phyloP scores from a whole-genome alignment of 2,797 vertebrate species.

The Catostomus latipinnis region DNA sequence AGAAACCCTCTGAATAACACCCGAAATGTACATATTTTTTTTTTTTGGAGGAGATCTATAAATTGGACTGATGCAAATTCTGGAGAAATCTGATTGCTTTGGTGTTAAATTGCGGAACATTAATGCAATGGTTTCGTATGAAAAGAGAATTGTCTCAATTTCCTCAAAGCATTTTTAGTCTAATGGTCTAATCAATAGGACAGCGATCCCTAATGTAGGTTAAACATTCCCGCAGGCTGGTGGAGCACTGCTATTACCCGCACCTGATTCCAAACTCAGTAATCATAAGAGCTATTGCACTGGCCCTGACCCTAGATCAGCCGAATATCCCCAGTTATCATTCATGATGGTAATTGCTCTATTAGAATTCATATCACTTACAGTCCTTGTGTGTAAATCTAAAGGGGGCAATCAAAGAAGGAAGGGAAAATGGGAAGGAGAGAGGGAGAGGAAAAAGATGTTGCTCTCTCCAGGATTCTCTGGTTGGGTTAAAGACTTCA shows the following conservation, averaged over 20 bases:
- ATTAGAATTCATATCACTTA: constrained; percentile 39
- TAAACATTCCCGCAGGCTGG: constrained; percentile 36
- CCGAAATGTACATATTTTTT: not conserved
- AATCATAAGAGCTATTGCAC: constrained; percentile 39
- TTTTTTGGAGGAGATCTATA: not conserved
- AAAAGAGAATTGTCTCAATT: constrained; percentile 45
- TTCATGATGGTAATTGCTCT: constrained; percentile 48
- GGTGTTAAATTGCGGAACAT: constrained; percentile 22
- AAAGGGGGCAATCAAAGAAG: constrained; percentile 28
- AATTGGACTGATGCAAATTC: constrained; percentile 12
- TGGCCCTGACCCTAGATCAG: constrained; percentile 40
- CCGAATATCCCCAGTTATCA: constrained; percentile 36
- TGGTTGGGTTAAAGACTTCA: too few relatives aligned
- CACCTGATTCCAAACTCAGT: constrained; percentile 29
- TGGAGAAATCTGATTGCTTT: constrained; percentile 16
- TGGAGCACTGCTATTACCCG: constrained; percentile 22
- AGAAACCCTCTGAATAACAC: not conserved
- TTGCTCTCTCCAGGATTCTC: not conserved
- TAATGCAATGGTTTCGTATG: constrained; percentile 42
- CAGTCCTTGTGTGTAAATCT: constrained; percentile 33
- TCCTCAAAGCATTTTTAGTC: constrained; percentile 37
- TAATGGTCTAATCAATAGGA: constrained; percentile 57
- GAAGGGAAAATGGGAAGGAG: not conserved
- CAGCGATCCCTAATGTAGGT: constrained; percentile 31
- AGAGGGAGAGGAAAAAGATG: not conserved